Evolutionary conservation across 2,113 vertebrate genomes (phyloP).

Genomic region (Mungos mungo): DNA sequence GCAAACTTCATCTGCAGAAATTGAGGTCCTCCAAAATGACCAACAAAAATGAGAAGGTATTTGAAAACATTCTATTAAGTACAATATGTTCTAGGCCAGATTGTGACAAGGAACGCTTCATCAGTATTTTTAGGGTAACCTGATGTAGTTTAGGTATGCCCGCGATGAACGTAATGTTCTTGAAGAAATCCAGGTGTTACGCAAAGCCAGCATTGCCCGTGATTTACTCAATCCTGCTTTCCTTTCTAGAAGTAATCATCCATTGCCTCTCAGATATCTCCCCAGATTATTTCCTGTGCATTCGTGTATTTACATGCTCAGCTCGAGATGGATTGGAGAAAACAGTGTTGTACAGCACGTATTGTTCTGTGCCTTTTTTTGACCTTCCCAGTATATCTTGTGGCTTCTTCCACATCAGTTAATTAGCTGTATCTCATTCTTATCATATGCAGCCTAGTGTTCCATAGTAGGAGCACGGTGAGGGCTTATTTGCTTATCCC

Average conservation of each 20-base stretch:
- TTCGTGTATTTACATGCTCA: background rate
- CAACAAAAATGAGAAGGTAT: background rate
- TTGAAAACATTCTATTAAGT: background rate
- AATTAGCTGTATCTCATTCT: background rate
- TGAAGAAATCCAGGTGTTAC: background rate
- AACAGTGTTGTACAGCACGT: background rate
- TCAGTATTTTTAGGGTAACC: background rate
- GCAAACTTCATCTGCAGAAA: background rate
- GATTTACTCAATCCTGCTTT: background rate
- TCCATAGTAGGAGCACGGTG: background rate
- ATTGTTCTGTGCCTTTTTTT: background rate
- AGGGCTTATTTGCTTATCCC: background rate
- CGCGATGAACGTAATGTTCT: background rate
- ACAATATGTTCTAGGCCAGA: slow-evolving; percentile 1
- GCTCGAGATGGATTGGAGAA: background rate
- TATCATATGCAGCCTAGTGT: background rate
- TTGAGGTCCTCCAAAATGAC: background rate
- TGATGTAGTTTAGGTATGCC: background rate
- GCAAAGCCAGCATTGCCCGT: background rate
- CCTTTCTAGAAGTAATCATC: background rate
- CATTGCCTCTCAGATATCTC: background rate
- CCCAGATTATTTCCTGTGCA: background rate
- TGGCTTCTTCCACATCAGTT: background rate
- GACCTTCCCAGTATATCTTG: background rate
- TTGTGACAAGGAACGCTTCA: background rate